Evolutionary conservation across 2,888 invertebrate genomes (phyloP).

Genomic region (Limnephilus auricula): DNA sequence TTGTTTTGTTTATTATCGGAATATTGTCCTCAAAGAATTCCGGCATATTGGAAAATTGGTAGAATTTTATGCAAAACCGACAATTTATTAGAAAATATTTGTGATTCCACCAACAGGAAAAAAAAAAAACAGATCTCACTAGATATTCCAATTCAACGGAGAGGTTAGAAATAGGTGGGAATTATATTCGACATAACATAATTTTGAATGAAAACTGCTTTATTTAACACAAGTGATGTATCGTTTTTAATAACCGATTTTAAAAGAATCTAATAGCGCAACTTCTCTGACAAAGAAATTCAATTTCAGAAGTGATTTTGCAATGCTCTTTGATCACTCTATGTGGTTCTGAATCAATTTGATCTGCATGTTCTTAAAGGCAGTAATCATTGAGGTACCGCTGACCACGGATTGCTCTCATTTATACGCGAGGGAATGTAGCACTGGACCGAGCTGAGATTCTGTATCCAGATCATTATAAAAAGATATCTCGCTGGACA

Average conservation of each 20-base stretch:
- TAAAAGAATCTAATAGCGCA: neutral
- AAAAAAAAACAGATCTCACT: neutral
- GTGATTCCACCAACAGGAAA: neutral
- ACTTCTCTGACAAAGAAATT: slow-evolving; percentile 10
- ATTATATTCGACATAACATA: neutral
- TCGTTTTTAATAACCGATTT: neutral
- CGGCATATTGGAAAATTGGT: neutral
- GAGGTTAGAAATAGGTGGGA: neutral
- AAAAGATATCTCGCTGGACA: slow-evolving; percentile 19
- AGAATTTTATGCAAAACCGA: neutral
- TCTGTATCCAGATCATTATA: slow-evolving; percentile 28
- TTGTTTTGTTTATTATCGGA: neutral
- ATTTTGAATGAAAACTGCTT: neutral
- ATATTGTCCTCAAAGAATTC: neutral
- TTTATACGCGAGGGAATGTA: slow-evolving; percentile 63
- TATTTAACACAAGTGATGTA: neutral
- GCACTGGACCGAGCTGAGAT: slow-evolving; percentile 42
- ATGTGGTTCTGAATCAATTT: slow-evolving; percentile 32
- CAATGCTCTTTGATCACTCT: slow-evolving; percentile 3
- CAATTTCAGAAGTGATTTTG: slow-evolving; percentile 36
- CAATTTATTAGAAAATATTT: neutral
- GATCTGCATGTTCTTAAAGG: slow-evolving; percentile 33
- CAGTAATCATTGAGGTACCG: slow-evolving; percentile 24
- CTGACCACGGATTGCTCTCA: slow-evolving; percentile 48
- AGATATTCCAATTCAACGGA: neutral